Base-by-base conservation (phyloP, 2,888 invertebrate genomes). In the Polyommatus icarus region DNA sequence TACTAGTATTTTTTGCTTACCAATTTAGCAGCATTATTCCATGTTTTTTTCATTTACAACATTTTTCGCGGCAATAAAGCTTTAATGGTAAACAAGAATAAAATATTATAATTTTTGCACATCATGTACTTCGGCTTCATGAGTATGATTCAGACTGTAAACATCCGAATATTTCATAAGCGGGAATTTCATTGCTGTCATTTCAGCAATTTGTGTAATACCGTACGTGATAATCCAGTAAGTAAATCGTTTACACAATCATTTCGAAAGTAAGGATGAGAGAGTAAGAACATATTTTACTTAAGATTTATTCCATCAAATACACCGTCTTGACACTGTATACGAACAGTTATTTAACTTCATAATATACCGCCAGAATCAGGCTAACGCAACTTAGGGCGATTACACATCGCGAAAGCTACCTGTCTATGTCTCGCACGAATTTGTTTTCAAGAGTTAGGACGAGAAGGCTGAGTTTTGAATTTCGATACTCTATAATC, bases 171-270 rank as follows among this genome's bases (percentile, higher is more conserved):
- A 67, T 67, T 67, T 67, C 67, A 67, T 67, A 67, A 67, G 29
- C 61, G 59, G 20, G 67, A 67, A 18, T 67, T 67, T 67, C 29
- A 67, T 67, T 67, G 29, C 15, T 67, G 67, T 67, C 67, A 18
- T 67, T 32, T 18, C 67, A 67, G 67, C 67, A 67, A 67, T 67
- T 67, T 67, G 67, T 67, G 29, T 67, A 67, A 67, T 67, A 67
- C 15, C 6, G 67, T 67, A 67, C 67, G 29, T 67, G 67, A 67
- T 67, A 67, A 67, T 67, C 6, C 29, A 29, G 67, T 67, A 67
- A 67, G 67, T 29, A 67, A 67, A 67, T 67, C 29, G 67, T 32
- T 67, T 67, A 61, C 4, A 32, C 67, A 7, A 67, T 32, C 12
- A 67, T 29, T 67, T 67, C 7, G 15, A 61, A 24, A 24, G 24